Evolutionary conservation across 2,797 vertebrate genomes (phyloP), one percentile per base, ranked within the genome.

Genomic region (Buphagus erythrorhynchus): DNA sequence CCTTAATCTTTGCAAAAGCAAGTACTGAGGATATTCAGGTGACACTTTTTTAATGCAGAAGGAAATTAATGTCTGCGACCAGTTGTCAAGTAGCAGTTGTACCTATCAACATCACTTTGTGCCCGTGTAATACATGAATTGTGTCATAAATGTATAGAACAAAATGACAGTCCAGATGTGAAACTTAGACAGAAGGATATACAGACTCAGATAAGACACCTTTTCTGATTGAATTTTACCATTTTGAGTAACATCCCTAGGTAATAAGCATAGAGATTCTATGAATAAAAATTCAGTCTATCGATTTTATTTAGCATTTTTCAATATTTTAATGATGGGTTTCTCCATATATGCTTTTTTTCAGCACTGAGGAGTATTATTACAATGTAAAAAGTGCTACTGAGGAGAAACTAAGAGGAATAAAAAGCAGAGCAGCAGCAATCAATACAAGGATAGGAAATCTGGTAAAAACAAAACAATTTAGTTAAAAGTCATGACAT

Each of bases 1-100:
- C 2, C 2, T 59, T 86, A 90, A 88, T 90, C 86, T 88, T 79
- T 73, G 48, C 28, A 69, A 83, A 24, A 82, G 21, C 16, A 73
- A 42, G 77, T 76, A 63, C 59, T 38, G 40, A 91, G 45, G 52
- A 78, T 85, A 78, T 76, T 76, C 83, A 93, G 24, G 66, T 82
- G 65, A 55, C 31, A 31, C 10, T 86, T 48, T 46, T 67, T 81
- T 62, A 36, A 63, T 62, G 54, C 43, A 86, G 48, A 58, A 81
- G 76, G 82, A 95, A 95, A 96, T 91, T 62, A 84, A 88, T 68
- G 62, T 73, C 65, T 86, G 86, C 83, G 55, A 94, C 48, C 82
- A 73, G 57, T 35, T 94, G 71, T 86, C 92, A 91, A 82, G 71
- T 42, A 91, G 71, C 55, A 76, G 52, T 89, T 89, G 36, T 61